phyloP scores from a whole-genome alignment of 2,888 invertebrate species.

The Galeruca laticollis region DNA sequence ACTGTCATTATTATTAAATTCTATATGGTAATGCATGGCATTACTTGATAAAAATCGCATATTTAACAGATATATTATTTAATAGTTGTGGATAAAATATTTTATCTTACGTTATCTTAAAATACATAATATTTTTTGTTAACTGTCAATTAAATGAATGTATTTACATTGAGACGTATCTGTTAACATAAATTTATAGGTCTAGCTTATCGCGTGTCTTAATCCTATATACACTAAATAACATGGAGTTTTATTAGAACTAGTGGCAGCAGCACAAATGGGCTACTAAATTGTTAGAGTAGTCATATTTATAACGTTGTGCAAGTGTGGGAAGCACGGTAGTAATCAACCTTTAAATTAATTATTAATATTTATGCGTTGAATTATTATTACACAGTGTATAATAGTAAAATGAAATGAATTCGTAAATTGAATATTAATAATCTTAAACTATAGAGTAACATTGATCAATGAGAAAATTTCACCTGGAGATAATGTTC shows the following conservation, averaged over 20 bases:
- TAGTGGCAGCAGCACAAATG: neutral
- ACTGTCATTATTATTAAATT: too few relatives aligned
- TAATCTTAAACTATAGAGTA: too few relatives aligned
- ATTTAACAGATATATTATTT: too few relatives aligned
- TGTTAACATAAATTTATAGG: slow-evolving; percentile 8
- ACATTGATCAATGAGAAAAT: too few relatives aligned
- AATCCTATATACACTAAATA: slow-evolving; percentile 15
- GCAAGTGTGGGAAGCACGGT: neutral
- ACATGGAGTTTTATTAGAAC: slow-evolving; percentile 16
- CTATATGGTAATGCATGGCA: too few relatives aligned
- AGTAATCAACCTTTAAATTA: neutral
- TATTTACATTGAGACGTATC: slow-evolving; percentile 7
- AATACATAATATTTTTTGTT: slow-evolving; percentile 11
- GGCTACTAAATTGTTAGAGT: slow-evolving; percentile 5
- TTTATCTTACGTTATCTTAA: slow-evolving; percentile 7
- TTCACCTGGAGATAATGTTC: too few relatives aligned
- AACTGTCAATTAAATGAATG: neutral
- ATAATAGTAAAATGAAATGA: neutral
- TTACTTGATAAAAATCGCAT: too few relatives aligned
- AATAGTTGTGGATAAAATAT: too few relatives aligned
- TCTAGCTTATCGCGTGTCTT: slow-evolving; percentile 10
- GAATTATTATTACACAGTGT: neutral
- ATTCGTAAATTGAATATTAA: too few relatives aligned
- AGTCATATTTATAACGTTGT: slow-evolving; percentile 2
- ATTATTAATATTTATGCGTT: neutral